Percentiles rank a stretch among this genome's conserved stretches.
phyloP scores from a whole-genome alignment of 2,113 vertebrate species.

The Protobothrops mucrosquamatus region DNA sequence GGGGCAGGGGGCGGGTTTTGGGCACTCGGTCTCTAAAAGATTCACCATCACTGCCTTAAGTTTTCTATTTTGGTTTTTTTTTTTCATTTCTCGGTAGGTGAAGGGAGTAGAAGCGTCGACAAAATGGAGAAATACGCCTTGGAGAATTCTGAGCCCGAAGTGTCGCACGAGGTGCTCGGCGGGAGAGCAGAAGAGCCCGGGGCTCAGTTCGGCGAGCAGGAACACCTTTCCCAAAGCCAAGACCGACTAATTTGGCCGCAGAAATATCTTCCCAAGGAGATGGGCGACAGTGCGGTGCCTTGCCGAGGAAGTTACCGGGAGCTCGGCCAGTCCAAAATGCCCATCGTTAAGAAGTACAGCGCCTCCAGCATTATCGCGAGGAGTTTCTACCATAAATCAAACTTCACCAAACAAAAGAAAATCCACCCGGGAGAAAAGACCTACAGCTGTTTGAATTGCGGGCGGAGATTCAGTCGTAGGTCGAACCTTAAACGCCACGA shows the following conservation, averaged over 20 bases:
- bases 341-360: not conserved
- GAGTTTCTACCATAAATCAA: not conserved
- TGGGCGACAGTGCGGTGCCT: not conserved
- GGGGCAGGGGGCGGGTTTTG: no score
- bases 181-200: not conserved
- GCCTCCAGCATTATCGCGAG: not conserved
- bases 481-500: constrained; percentile 65
- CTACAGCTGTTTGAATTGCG: constrained; percentile 56
- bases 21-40: no score
- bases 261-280: not conserved
- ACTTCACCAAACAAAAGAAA: constrained; percentile 22
- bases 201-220: not conserved
- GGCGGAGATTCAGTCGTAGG: constrained; percentile 61
- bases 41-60: no score
- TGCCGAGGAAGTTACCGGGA: not conserved
- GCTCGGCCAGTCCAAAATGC: not conserved
- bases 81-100: not conserved
- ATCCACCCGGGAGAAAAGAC: constrained; percentile 29
- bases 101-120: not conserved
- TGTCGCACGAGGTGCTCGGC: not conserved
- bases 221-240: not conserved
- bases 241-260: not conserved
- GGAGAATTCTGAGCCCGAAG: not conserved
- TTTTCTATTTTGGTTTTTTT: not conserved
- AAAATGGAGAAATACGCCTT: not conserved